Evolutionary conservation across 2,797 vertebrate species (phyloP), one percentile per base, ranked within the genome.

Genomic region (Apogon hyalosoma): DNA sequence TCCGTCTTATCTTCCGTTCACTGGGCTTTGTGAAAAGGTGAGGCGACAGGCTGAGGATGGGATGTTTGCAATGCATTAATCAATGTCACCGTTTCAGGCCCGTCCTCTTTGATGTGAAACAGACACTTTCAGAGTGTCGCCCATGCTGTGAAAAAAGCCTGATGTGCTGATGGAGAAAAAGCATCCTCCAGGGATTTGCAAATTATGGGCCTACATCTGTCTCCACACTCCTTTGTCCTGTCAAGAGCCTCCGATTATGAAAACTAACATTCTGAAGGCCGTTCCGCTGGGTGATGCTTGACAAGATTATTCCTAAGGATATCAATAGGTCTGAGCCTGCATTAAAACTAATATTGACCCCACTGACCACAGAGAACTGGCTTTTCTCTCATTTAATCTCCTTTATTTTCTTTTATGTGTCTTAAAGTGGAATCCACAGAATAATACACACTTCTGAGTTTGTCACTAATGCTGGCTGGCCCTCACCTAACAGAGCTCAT

Each of bases 71-170:
- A 85, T 89, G 69, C 93, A 93, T 94, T 93, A 77, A 90, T 94
- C 93, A 91, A 53, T 89, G 94, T 92, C 94, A 92, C 90, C 33
- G 89, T 74, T 82, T 75, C 57, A 55, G 71, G 67, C 84, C 4
- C 79, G 65, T 87, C 75, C 75, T 75, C 93, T 95, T 94, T 93
- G 93, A 93, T 94, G 94, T 92, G 87, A 89, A 90, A 76, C 90
- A 94, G 90, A 89, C 91, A 88, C 90, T 80, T 84, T 64, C 75
- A 83, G 81, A 84, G 88, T 92, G 69, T 90, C 87, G 87, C 85
- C 77, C 91, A 87, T 86, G 91, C 92, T 87, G 90, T 89, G 92
- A 93, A 83, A 77, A 89, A 91, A 86, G 86, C 40, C 38, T 75
- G 83, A 83, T 65, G 90, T 90, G 90, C 84, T 92, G 93, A 94